Evolutionary conservation across 2,888 invertebrate genomes (phyloP).

Genomic region (Tinea trinotella): DNA sequence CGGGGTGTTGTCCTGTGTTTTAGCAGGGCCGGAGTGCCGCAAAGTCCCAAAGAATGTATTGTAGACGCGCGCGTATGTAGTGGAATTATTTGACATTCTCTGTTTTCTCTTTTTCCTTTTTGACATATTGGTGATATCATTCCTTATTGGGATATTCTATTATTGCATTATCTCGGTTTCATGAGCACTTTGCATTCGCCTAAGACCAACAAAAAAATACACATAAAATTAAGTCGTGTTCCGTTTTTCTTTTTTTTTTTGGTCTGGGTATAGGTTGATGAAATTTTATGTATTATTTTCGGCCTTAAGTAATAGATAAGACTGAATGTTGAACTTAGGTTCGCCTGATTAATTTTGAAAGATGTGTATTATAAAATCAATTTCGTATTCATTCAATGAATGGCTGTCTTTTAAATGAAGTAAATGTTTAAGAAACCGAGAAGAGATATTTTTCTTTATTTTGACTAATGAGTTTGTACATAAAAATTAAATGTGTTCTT

Average conservation of each 20-base stretch:
- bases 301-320: slow-evolving; percentile 2
- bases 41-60: slow-evolving; percentile 67
- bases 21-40: slow-evolving; percentile 43
- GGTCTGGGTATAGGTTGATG: background rate
- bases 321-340: background rate
- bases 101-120: background rate
- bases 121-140: slow-evolving; percentile 1
- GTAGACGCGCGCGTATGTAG: slow-evolving; percentile 38
- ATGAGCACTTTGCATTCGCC: background rate
- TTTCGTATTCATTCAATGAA: background rate
- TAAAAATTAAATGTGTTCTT: slow-evolving; percentile 16
- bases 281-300: background rate
- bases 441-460: background rate
- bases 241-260: no score
- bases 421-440: background rate
- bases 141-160: slow-evolving; percentile 4
- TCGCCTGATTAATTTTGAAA: background rate
- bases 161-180: background rate
- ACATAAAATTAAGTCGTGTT: no score
- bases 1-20: slow-evolving; percentile 35
- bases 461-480: background rate
- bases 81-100: slow-evolving; percentile 15
- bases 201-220: no score
- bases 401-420: background rate
- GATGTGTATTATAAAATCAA: background rate